phyloP scores from a whole-genome alignment of 2,113 vertebrate species.

The Pterocles burchelli region DNA sequence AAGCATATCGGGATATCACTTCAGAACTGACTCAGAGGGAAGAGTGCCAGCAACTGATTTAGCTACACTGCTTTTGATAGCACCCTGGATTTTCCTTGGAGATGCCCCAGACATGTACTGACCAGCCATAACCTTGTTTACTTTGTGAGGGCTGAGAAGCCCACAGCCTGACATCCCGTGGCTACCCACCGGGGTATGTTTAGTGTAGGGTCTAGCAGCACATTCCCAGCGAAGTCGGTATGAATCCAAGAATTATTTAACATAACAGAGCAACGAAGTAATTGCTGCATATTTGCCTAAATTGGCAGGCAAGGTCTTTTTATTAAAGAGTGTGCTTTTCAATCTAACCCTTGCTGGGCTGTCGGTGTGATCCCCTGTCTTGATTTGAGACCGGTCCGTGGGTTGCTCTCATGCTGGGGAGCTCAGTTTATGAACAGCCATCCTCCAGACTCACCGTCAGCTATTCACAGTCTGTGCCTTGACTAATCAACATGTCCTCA shows the following conservation, averaged over 20 bases:
- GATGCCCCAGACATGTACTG: conserved; percentile 65
- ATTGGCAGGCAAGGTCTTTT: conserved; percentile 1
- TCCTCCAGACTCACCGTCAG: background rate
- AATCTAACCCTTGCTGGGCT: background rate
- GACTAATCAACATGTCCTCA: background rate
- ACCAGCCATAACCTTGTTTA: conserved; percentile 65
- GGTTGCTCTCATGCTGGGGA: background rate
- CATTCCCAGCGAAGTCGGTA: conserved; percentile 11
- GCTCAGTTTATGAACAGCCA: background rate
- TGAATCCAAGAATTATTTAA: conserved; percentile 46
- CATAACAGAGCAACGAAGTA: background rate
- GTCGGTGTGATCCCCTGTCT: background rate
- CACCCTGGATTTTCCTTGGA: conserved; percentile 70
- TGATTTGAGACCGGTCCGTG: background rate
- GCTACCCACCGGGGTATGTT: conserved; percentile 25
- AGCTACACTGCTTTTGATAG: conserved; percentile 56
- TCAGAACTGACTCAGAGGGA: conserved; percentile 64
- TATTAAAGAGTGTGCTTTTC: background rate
- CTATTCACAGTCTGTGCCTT: background rate
- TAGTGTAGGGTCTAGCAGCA: conserved; percentile 22
- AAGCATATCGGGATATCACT: conserved; percentile 62
- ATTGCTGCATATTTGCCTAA: conserved; percentile 1
- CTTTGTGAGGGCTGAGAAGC: conserved; percentile 57
- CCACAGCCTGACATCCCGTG: conserved; percentile 27
- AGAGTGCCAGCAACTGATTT: conserved; percentile 60